Conservation (phyloP, 2,797 vertebrate genomes). For the Galagoides demidoff region DNA sequence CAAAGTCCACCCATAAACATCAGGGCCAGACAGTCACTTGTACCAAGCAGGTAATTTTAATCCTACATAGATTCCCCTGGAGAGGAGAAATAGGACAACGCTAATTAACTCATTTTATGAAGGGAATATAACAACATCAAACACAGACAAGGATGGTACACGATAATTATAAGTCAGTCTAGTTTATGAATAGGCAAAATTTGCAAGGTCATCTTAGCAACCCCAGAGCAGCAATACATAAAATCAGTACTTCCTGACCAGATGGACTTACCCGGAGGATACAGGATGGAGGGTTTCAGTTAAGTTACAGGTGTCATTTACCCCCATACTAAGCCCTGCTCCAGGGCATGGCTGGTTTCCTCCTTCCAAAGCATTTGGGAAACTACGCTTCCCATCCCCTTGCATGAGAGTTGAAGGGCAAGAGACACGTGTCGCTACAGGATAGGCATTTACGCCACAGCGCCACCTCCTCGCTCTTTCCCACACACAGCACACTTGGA, state of each 20-base stretch:
- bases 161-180: too few species aligned
- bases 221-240: not conserved
- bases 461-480: not conserved
- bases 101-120: not conserved
- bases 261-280: fast-evolving
- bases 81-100: not conserved
- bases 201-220: not conserved
- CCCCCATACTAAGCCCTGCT: fast-evolving
- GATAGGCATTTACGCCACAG: not conserved
- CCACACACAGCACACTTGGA: fast-evolving
- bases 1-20: not conserved
- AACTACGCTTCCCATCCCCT: too few species aligned
- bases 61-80: fast-evolving
- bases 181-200: not conserved
- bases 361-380: not conserved
- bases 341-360: not conserved
- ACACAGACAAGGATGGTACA: not conserved
- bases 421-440: not conserved
- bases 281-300: fast-evolving
- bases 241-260: fast-evolving
- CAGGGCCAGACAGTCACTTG: not conserved
- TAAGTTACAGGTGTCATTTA: fast-evolving
- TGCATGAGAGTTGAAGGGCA: not conserved
- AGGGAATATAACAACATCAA: too few species aligned
- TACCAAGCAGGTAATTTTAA: too few species aligned